Evolutionary conservation across 2,113 vertebrate genomes (phyloP).

Genomic region (Ciconia boyciana): DNA sequence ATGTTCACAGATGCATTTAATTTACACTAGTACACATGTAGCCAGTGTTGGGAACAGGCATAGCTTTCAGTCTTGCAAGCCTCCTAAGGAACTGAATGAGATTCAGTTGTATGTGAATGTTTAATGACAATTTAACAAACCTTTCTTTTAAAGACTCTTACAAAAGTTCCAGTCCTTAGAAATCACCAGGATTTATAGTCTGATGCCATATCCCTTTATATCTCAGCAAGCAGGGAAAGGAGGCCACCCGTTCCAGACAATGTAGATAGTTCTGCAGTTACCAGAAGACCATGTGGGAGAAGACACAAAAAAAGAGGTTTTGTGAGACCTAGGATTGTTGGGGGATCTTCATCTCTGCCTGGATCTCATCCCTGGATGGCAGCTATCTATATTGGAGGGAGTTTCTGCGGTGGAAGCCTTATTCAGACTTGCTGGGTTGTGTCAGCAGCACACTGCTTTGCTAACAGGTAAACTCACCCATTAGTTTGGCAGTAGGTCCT

Average conservation of each 20-base stretch:
- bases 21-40: neutral
- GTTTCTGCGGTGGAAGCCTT: conserved; percentile 88
- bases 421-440: conserved; percentile 92
- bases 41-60: neutral
- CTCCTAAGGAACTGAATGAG: neutral
- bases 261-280: neutral
- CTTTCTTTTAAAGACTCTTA: neutral
- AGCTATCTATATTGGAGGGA: conserved; percentile 83
- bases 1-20: neutral
- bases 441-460: conserved; percentile 93
- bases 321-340: conserved; percentile 81
- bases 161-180: neutral
- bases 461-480: conserved; percentile 76
- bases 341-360: conserved; percentile 80
- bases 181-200: neutral
- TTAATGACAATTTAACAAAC: neutral
- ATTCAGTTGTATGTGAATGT: neutral
- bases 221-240: conserved; percentile 49
- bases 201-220: neutral
- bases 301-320: conserved; percentile 84
- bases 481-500: neutral
- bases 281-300: conserved; percentile 77
- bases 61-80: neutral
- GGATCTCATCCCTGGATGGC: conserved; percentile 93
- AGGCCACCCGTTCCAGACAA: neutral